Evolutionary conservation across 2,888 invertebrate genomes (phyloP), one percentile per base, ranked within the genome.

Genomic region (Lithophane ornitopus): DNA sequence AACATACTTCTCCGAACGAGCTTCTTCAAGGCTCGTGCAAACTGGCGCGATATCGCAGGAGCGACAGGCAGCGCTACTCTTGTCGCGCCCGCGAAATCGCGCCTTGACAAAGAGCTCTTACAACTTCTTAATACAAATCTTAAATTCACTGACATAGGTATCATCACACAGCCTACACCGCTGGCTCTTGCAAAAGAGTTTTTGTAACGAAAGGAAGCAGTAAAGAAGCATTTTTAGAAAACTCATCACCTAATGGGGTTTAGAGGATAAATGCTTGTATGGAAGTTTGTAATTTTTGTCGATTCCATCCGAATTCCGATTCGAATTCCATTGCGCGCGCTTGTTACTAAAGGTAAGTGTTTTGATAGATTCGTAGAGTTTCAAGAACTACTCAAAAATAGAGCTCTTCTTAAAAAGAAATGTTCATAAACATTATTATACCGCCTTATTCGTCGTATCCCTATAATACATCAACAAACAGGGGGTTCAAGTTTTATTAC

Each of bases 401-500:
- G 58, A 39, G 14, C 7, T 6, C 3, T 56, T 70, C 19, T 67
- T 28, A 54, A 61, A 76, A 83, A 68, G 3, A 8, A 66, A n/a
- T 28, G 52, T 52, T 67, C 39, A 39, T 73, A 61, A 69, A 67
- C 69, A 61, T 54, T 26, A 71, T 22, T 39, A 63, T 65, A 22
- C 49, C 44, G 34, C 8, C 54, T 4, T 46, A 26, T 58, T 59
- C 68, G n/a, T 66, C 19, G 56, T 70, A 44, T 34, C 54, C 69
- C 59, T 34, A 56, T 56, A 61, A 76, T 63, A 68, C 61, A 41
- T 72, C 70, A 80, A 78, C 78, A 82, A 80, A 81, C 81, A 78
- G 34, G 81, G 85, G 81, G 84, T 80, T 80, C 68, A 34, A 74
- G 28, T 81, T 88, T 88, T 87, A 88, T 85, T 71, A 70, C 16